phyloP scores from a whole-genome alignment of 2,113 vertebrate species.

The Prochilodus magdalenae region DNA sequence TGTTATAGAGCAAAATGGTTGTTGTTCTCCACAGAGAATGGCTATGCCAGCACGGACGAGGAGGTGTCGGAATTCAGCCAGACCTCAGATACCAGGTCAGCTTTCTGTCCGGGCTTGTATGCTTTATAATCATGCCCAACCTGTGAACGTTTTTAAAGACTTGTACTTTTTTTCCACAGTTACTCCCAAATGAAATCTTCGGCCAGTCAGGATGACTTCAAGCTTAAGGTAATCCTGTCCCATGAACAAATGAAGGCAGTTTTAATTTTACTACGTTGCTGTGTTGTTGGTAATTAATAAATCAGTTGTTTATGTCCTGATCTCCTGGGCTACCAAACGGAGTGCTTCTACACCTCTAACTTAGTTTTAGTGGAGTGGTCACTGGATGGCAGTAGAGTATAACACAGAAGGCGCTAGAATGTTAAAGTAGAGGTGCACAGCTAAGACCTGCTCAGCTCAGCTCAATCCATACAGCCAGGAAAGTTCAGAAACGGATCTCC shows the following conservation, averaged over 20 bases:
- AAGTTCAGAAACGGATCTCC: background rate
- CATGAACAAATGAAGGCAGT: background rate
- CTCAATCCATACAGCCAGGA: background rate
- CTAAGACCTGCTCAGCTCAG: background rate
- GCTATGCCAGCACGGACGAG: slow-evolving; percentile 93
- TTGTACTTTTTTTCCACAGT: slow-evolving; percentile 66
- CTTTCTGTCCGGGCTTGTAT: background rate
- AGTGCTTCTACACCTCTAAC: background rate
- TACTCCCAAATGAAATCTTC: slow-evolving; percentile 91
- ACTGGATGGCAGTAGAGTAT: slow-evolving; percentile 66
- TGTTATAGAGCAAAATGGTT: background rate
- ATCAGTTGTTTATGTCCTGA: no score
- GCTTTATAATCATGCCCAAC: background rate
- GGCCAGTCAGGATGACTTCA: slow-evolving; percentile 96
- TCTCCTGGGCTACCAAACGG: no score
- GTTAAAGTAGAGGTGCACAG: background rate
- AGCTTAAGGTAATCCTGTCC: slow-evolving; percentile 82
- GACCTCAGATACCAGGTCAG: slow-evolving; percentile 91
- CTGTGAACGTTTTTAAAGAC: background rate
- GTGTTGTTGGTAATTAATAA: no score
- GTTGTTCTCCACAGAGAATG: slow-evolving; percentile 81
- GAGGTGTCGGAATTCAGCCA: slow-evolving; percentile 92
- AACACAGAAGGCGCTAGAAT: background rate
- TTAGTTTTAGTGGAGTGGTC: slow-evolving; percentile 41
- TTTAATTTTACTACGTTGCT: no score